These are phyloP conservation scores for Rambutsinella grinnellia DNA, from an alignment of 2,888 invertebrate genomes.

Conservation along the genomic window DNA sequence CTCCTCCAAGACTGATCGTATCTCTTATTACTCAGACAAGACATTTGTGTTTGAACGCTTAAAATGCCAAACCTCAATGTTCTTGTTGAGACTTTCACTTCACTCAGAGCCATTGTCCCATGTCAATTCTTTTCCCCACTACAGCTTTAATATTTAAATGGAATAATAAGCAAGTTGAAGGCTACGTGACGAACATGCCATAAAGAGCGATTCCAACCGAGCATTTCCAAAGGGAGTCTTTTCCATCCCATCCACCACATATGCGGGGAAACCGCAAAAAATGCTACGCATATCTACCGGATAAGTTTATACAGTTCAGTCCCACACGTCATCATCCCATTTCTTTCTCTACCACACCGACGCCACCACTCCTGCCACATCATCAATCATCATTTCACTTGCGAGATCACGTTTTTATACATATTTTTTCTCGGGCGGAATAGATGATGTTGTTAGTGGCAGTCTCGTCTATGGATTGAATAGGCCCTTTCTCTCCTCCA, in stretches of 20 bases:
- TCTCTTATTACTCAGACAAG: neutral
- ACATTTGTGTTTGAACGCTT: neutral
- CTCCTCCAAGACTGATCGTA: neutral
- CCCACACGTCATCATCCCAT: too few relatives aligned
- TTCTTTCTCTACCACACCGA: too few relatives aligned
- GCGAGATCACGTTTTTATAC: slow-evolving; percentile 45
- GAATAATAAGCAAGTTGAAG: slow-evolving; percentile 49
- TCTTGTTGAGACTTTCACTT: neutral
- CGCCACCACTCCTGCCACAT: too few relatives aligned
- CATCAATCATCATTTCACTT: slow-evolving; percentile 55
- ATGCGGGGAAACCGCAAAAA: too few relatives aligned
- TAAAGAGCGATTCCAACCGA: too few relatives aligned
- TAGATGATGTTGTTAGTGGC: too few relatives aligned
- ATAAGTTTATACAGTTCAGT: too few relatives aligned
- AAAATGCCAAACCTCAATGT: neutral
- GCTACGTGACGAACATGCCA: slow-evolving; percentile 20
- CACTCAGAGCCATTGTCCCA: slow-evolving; percentile 16
- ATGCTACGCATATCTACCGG: too few relatives aligned
- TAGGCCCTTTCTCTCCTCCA: too few relatives aligned
- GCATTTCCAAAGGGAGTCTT: too few relatives aligned
- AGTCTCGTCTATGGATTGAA: too few relatives aligned
- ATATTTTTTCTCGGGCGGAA: too few relatives aligned
- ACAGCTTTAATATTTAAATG: slow-evolving; percentile 42
- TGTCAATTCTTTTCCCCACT: slow-evolving; percentile 41
- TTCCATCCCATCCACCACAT: neutral